These are phyloP conservation scores for Agrochola lychnidis DNA, from an alignment of 2,888 invertebrate genomes.

Conservation along the genomic window DNA sequence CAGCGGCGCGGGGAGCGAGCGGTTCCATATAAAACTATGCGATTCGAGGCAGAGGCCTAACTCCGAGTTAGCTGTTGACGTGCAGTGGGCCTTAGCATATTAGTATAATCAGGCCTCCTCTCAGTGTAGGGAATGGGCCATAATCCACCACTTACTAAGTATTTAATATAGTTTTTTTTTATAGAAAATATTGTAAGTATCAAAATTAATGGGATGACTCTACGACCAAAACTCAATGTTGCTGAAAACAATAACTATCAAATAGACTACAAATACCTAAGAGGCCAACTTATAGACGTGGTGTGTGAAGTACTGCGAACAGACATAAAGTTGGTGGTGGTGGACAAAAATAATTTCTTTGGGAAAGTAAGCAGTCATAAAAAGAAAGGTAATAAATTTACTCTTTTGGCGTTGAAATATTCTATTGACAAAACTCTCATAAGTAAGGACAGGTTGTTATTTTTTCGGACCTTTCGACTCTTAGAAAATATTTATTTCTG, in stretches of 20 bases:
- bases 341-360: fast-evolving
- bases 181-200: slow-evolving; percentile 6
- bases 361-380: fast-evolving
- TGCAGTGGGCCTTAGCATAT: too few species aligned
- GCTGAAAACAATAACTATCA: fast-evolving
- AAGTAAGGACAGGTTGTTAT: neutral
- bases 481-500: too few species aligned
- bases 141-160: too few species aligned
- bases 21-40: too few species aligned
- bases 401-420: neutral
- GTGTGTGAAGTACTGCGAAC: slow-evolving; percentile 3
- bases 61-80: too few species aligned
- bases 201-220: slow-evolving; percentile 28
- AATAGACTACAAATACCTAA: neutral
- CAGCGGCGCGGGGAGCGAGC: too few species aligned
- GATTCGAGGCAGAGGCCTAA: too few species aligned
- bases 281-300: fast-evolving
- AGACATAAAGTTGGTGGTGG: neutral
- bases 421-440: too few species aligned
- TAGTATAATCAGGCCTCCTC: too few species aligned
- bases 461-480: neutral
- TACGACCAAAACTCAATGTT: neutral
- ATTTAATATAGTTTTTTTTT: neutral
- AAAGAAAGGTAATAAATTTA: neutral
- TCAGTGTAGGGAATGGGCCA: too few species aligned